Evolutionary conservation across 2,797 vertebrate species (phyloP).

Genomic region (Aeoliscus strigatus): DNA sequence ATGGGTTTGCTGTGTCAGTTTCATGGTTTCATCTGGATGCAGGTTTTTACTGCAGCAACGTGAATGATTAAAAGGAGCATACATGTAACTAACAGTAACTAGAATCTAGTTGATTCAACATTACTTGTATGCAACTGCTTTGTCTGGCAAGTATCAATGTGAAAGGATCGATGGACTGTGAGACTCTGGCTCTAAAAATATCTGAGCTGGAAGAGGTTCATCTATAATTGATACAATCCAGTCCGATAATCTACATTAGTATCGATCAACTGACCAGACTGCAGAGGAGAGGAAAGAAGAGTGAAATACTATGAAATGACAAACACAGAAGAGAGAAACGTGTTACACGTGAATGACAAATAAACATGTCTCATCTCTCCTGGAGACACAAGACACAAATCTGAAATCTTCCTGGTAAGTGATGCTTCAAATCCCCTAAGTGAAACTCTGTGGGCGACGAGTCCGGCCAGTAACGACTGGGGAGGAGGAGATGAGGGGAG

Average conservation of each 20-base stretch:
- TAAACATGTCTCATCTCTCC: slow-evolving; percentile 11
- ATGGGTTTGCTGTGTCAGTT: too few species aligned
- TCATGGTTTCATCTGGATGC: too few species aligned
- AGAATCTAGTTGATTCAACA: too few species aligned
- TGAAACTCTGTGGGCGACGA: slow-evolving; percentile 24
- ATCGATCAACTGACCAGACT: slow-evolving; percentile 49
- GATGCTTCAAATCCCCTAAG: slow-evolving; percentile 16
- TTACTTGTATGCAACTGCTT: too few species aligned
- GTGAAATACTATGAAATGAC: background rate
- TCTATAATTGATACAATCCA: slow-evolving; percentile 52
- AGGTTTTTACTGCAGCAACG: too few species aligned
- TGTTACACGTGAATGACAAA: background rate
- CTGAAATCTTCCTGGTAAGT: slow-evolving; percentile 16
- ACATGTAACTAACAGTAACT: too few species aligned
- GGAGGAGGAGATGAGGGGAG: too few species aligned
- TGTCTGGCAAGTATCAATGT: background rate
- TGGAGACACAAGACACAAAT: slow-evolving; percentile 7
- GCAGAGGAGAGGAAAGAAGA: slow-evolving; percentile 6
- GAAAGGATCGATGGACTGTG: too few species aligned
- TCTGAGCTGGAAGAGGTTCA: slow-evolving; percentile 33
- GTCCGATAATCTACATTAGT: slow-evolving; percentile 28
- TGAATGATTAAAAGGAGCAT: too few species aligned
- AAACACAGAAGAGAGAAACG: background rate
- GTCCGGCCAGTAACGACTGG: slow-evolving; percentile 34
- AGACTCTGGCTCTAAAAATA: slow-evolving; percentile 64